Base-by-base conservation (phyloP, 2,797 vertebrate genomes). In the Sebastes variabilis region DNA sequence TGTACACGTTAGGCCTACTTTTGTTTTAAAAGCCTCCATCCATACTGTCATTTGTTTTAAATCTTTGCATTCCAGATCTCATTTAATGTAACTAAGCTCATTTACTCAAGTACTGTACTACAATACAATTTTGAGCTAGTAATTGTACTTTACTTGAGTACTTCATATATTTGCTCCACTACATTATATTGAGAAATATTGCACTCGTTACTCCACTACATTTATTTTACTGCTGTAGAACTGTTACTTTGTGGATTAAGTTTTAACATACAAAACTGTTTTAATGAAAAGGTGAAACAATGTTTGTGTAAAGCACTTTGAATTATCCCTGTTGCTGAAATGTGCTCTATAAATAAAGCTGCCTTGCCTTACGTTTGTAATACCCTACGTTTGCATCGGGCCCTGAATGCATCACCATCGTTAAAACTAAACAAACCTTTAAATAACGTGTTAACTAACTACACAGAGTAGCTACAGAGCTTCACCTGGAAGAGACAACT, bases 351-450 rank as follows among this genome's bases (percentile, higher is more conserved):
- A 38, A 38, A 38, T 38, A 38, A 38, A 38, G 36, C 12, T 38
- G 36, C 36, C 12, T 36, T 36, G 36, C 4, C 36, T 13, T 13
- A 1, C 10, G 0, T 1, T n/a, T 24, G 2, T 1, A 55, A 52
- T 46, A 5, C 0, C 64, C 62, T 38, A 84, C 49, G 0, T 24
- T 52, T 80, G 0, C 8, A 10, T 18, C 2, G 6, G 25, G 0
- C 24, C 6, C 0, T 70, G 69, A 90, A 90, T 4, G 86, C 85
- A 72, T 8, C 87, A 60, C 1, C 4, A 2, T 22, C 6, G 5
- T 58, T 24, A 61, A 49, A 49, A 20, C 46, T 30, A 7, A 49
- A 20, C 46, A 36, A 74, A 55, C 60, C 1, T 2, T 8, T 42
- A 71, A 46, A 4, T 27, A 71, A 42, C 6, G 18, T 2, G 36